Conservation (phyloP, 2,113 vertebrate genomes). For the Bubo scandiacus region DNA sequence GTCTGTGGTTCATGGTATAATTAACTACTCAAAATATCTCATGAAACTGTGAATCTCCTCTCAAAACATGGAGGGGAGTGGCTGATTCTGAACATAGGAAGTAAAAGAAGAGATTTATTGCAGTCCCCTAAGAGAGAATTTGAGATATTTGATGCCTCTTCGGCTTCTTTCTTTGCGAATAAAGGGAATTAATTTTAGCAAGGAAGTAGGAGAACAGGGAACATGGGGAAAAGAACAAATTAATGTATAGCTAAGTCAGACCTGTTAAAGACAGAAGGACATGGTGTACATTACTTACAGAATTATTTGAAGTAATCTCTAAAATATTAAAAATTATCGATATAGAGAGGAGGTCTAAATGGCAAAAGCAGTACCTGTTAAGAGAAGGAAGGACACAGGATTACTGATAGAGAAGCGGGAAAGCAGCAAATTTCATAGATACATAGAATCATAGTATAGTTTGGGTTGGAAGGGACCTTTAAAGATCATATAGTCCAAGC, state of each 20-base stretch:
- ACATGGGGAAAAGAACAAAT: not conserved
- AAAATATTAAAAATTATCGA: not conserved
- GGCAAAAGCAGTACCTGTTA: not conserved
- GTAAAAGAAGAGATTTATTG: not conserved
- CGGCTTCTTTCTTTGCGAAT: not conserved
- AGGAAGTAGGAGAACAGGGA: not conserved
- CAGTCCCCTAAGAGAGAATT: not conserved
- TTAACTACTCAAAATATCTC: constrained; percentile 49
- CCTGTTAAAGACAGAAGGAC: not conserved
- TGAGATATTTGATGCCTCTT: not conserved
- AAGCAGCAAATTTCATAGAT: not conserved
- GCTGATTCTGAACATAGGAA: not conserved
- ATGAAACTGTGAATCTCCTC: constrained; percentile 8
- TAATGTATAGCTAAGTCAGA: not conserved
- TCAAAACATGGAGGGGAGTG: constrained; percentile 13
- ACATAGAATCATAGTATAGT: not conserved
- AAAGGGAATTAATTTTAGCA: constrained; percentile 4
- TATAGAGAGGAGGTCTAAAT: not conserved
- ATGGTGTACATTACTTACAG: not conserved
- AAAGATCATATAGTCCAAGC: not conserved
- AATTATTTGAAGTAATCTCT: not conserved
- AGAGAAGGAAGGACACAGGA: not conserved
- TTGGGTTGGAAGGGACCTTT: not conserved
- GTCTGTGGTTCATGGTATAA: constrained; percentile 21
- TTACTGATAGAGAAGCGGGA: not conserved